Conservation (phyloP, 2,797 vertebrate species). For the Lophius americanus region DNA sequence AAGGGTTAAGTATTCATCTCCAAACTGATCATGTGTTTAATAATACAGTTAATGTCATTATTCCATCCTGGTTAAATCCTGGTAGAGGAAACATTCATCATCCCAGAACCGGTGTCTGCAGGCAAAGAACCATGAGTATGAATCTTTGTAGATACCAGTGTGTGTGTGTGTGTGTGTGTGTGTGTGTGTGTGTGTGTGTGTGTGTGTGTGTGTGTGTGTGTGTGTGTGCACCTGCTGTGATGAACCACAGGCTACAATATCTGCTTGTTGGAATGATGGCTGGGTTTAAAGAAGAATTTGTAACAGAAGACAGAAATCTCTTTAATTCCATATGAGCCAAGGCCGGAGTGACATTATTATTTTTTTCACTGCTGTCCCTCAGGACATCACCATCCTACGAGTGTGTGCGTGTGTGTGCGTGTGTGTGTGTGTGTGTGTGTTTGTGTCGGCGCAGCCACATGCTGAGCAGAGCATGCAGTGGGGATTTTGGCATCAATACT, state of each 20-base stretch:
- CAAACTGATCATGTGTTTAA: slow-evolving; percentile 9
- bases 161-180: slow-evolving; percentile 17
- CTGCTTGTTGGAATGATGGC: slow-evolving; percentile 58
- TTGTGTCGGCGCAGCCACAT: slow-evolving; percentile 62
- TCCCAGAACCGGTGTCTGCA: slow-evolving; percentile 47
- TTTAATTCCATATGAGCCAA: slow-evolving; percentile 62
- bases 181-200: slow-evolving; percentile 22
- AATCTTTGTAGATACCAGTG: not conserved
- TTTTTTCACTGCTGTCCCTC: slow-evolving; percentile 44
- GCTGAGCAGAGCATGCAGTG: slow-evolving; percentile 68
- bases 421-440: slow-evolving; percentile 25
- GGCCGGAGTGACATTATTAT: slow-evolving; percentile 43
- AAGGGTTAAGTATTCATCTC: slow-evolving; percentile 11
- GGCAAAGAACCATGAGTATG: slow-evolving; percentile 37
- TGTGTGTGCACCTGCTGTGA: slow-evolving; percentile 30
- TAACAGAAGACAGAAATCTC: slow-evolving; percentile 51
- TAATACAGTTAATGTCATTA: slow-evolving; percentile 40
- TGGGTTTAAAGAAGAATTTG: slow-evolving; percentile 55
- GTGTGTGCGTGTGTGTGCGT: slow-evolving; percentile 10
- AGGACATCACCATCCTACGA: slow-evolving; percentile 35
- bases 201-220: slow-evolving; percentile 27
- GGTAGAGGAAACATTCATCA: slow-evolving; percentile 41
- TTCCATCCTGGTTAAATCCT: slow-evolving; percentile 28
- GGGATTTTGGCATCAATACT: slow-evolving; percentile 71
- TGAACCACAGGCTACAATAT: slow-evolving; percentile 61